These are phyloP conservation scores for Hormiphora californensis DNA, from an alignment of 37 sponge, comb jelly and placozoan genomes.

Conservation along the genomic window DNA sequence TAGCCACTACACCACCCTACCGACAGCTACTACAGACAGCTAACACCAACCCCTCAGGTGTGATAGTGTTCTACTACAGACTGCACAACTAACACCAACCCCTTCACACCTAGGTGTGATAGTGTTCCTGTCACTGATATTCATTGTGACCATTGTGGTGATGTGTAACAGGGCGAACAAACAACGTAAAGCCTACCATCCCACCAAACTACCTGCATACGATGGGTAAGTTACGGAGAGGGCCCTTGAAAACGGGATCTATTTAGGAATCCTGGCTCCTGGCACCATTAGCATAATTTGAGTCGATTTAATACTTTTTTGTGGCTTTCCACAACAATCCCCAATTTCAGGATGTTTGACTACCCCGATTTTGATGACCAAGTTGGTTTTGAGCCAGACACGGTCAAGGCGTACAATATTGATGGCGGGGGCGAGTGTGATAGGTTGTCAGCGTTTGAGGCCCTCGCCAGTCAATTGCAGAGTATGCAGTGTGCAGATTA, in stretches of 20 bases:
- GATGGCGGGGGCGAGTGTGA: conserved; percentile 51
- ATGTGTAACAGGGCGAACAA: conserved; percentile 50
- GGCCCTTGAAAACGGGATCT: too few relatives aligned
- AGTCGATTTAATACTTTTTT: too few relatives aligned
- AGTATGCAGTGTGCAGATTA: background rate
- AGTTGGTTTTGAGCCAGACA: conserved; percentile 29
- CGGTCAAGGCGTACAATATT: conserved; percentile 49
- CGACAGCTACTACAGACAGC: too few relatives aligned
- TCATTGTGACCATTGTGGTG: conserved; percentile 26
- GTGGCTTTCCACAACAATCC: too few relatives aligned
- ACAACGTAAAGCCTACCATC: background rate
- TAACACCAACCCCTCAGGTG: too few relatives aligned
- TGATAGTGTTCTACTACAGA: background rate
- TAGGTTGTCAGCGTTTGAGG: conserved; percentile 52
- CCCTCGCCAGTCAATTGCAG: conserved; percentile 20
- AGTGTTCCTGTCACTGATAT: background rate
- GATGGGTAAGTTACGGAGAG: too few relatives aligned
- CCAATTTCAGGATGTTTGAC: too few relatives aligned
- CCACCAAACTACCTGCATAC: conserved; percentile 40
- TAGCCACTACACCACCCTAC: too few relatives aligned
- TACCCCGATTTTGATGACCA: conserved; percentile 45
- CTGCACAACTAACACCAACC: background rate
- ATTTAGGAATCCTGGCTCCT: too few relatives aligned
- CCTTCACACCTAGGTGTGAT: background rate
- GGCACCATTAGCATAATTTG: too few relatives aligned